Evolutionary conservation across 2,113 vertebrate species (phyloP).

Genomic region (Phylloscopus trochilus): DNA sequence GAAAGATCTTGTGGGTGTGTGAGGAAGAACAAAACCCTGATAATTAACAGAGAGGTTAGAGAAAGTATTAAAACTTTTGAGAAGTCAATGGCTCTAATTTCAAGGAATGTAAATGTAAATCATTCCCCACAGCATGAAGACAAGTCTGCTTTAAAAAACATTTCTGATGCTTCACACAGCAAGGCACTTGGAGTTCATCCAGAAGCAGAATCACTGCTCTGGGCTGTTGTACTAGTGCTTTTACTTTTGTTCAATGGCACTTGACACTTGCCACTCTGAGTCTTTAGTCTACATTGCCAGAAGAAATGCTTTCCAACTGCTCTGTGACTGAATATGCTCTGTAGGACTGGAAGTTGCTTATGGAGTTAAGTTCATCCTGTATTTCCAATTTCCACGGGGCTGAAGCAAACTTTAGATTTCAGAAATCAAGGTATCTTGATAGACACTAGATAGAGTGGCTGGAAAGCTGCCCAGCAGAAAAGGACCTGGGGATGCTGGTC

Average conservation of each 20-base stretch:
- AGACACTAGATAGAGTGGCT: not conserved
- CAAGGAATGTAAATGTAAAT: not conserved
- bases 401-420: not conserved
- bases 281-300: not conserved
- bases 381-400: not conserved
- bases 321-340: not conserved
- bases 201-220: constrained; percentile 22
- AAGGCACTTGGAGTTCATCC: constrained; percentile 13
- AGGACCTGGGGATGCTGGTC: not conserved
- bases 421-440: not conserved
- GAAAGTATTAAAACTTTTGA: not conserved
- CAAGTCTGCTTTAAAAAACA: not conserved
- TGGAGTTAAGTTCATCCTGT: not conserved
- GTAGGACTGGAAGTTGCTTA: not conserved
- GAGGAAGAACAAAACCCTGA: not conserved
- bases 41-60: not conserved
- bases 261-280: not conserved
- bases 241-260: constrained; percentile 20
- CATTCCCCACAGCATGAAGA: not conserved
- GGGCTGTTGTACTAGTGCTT: constrained; percentile 7
- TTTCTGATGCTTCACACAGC: not conserved
- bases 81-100: not conserved
- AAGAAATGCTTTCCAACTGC: not conserved
- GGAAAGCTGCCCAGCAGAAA: not conserved
- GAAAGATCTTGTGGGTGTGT: not conserved